These are phyloP conservation scores for Gallinago undulata DNA, from an alignment of 2,113 vertebrate species.

Conservation along the genomic window DNA sequence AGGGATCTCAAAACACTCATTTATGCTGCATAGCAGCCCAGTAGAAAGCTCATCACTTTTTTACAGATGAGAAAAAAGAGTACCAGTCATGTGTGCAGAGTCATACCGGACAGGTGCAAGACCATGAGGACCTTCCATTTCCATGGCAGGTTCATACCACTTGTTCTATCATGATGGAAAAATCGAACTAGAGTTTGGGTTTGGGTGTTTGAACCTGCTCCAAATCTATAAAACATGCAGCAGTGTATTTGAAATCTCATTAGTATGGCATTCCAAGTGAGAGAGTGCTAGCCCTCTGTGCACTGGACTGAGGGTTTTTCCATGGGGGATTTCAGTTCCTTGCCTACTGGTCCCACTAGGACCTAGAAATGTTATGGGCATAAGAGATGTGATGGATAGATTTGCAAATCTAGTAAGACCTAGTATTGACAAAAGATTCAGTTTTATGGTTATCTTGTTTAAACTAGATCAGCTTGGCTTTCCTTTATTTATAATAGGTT, in stretches of 20 bases:
- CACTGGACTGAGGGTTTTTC: not conserved
- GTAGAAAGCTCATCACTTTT: not conserved
- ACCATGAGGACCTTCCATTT: not conserved
- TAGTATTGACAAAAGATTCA: not conserved
- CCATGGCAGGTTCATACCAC: rapidly evolving
- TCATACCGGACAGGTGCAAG: not conserved
- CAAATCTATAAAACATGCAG: not conserved
- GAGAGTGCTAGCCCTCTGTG: not conserved
- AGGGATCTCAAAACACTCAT: not conserved
- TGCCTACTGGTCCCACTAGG: not conserved
- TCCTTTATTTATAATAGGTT: not conserved
- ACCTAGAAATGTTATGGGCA: not conserved
- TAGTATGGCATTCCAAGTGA: not conserved
- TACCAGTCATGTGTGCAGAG: not conserved
- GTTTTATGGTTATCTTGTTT: not conserved
- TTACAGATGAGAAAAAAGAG: not conserved
- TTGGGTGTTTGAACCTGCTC: not conserved
- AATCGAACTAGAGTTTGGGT: not conserved
- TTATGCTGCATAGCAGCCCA: not conserved
- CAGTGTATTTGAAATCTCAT: not conserved
- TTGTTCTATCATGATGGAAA: not conserved
- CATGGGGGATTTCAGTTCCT: not conserved
- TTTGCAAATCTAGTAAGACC: not conserved
- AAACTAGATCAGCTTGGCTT: not conserved
- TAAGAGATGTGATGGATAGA: not conserved